These are phyloP conservation scores for Lepidocolaptes lacrymiger DNA, from an alignment of 2,797 vertebrate species.

Conservation along the genomic window DNA sequence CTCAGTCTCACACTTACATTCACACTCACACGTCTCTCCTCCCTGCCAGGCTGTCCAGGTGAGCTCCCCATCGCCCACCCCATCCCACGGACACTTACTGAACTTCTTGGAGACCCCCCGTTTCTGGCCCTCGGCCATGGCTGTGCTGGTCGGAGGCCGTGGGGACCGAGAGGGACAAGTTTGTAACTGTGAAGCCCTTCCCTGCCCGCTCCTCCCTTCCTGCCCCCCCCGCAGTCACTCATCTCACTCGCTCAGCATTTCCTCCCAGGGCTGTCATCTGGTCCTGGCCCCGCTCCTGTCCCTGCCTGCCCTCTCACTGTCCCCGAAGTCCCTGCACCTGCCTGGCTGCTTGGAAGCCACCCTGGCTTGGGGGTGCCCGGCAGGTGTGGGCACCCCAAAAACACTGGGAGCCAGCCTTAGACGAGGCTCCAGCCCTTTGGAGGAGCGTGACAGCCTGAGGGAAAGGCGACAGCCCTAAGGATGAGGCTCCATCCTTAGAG, in stretches of 20 bases:
- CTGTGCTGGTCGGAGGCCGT: accelerated
- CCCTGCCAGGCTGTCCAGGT: not conserved
- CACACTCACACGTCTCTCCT: not conserved
- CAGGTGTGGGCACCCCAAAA: not conserved
- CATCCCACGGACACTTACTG: slow-evolving; percentile 60
- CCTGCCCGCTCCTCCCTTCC: slow-evolving; percentile 65
- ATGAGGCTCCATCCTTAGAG: too few relatives aligned
- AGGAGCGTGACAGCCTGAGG: not conserved
- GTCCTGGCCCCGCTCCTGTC: not conserved
- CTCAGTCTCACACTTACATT: not conserved
- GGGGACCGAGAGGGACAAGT: not conserved
- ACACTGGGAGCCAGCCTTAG: not conserved
- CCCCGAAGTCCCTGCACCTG: accelerated
- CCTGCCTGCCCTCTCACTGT: not conserved
- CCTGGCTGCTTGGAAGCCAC: not conserved
- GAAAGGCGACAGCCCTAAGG: not conserved
- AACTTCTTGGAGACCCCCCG: slow-evolving; percentile 72
- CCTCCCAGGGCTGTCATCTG: slow-evolving; percentile 53
- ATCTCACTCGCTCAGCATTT: slow-evolving; percentile 38
- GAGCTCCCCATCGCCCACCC: not conserved
- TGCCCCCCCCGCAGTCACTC: slow-evolving; percentile 35
- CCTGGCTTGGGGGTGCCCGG: accelerated
- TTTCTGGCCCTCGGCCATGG: slow-evolving; percentile 75
- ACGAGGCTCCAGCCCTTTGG: not conserved
- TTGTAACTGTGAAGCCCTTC: not conserved